Base-by-base conservation (phyloP, 2,113 vertebrate genomes). In the Perca fluviatilis region DNA sequence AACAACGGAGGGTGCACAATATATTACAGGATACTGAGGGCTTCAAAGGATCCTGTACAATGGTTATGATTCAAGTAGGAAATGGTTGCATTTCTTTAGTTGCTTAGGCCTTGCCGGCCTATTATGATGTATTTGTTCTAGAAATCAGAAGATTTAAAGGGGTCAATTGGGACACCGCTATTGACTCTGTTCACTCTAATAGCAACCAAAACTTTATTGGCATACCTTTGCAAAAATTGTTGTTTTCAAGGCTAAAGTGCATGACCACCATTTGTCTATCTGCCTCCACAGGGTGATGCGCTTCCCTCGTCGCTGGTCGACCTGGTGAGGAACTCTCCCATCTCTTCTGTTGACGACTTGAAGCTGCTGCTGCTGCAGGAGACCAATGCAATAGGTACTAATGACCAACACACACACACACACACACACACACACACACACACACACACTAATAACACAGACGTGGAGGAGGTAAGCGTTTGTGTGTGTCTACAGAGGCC, bases 281-380 rank as follows among this genome's bases (percentile, higher is more conserved):
- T 33, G 40, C 74, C 43, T 88, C 69, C 27, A 23, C 96, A 98
- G 97, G 95, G 96, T 69, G 97, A 98, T 71, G 96, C 96, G 73
- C 96, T 99, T 89, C 97, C 98, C 0, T 93, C 94, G 86, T 97
- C 97, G 71, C 95, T 99, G 91, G 97, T 98, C 70, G 93, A 98
- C 91, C 94, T 98, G 90, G 95, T 99, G 94, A 95, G 95, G 84
- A 95, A 93, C 91, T 95, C 95, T 80, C 95, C 97, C 1, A 96
- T 99, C 93, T 96, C 95, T 74, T 97, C 97, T 78, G 96, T 98
- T 67, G 96, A 96, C 7, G 97, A 99, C 90, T 95, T 99, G 86
- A 97, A 96, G 93, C 95, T 92, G 21, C 95, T 98, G 90, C 95
- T 98, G 90, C 96, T 79, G 93, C 95, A 97, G 86, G 96, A 85